Percentiles rank a stretch among this genome's conserved stretches.
Conservation (phyloP, 1,140 invertebrate species). For the Papilio xuthus region DNA sequence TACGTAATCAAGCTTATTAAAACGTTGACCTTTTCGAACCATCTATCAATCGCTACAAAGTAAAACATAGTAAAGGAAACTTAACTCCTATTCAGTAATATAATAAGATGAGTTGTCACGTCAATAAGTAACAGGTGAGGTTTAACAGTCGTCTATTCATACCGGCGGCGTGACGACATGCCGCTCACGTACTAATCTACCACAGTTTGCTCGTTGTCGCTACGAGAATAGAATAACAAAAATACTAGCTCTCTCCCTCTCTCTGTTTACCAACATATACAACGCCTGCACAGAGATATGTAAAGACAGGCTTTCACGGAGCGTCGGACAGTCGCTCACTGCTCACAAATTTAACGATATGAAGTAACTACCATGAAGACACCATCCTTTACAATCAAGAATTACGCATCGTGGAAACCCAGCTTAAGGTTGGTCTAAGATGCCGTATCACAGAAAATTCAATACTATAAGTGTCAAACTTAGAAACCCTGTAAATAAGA, state of each 20-base stretch:
- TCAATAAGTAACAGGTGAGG: constrained; percentile 16
- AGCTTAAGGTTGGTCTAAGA: too few species aligned
- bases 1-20: too few species aligned
- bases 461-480: too few species aligned
- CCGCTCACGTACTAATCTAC: constrained; percentile 48
- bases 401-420: too few species aligned
- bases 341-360: too few species aligned
- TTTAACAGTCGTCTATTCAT: constrained; percentile 25
- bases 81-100: not conserved
- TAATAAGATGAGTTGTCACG: not conserved
- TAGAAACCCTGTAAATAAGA: too few species aligned
- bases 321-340: too few species aligned
- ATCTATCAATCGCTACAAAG: not conserved
- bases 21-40: not conserved
- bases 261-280: constrained; percentile 27
- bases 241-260: not conserved
- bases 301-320: not conserved
- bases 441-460: too few species aligned
- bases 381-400: too few species aligned
- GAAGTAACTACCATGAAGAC: too few species aligned
- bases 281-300: not conserved
- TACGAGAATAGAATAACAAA: constrained; percentile 41
- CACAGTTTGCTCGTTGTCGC: constrained; percentile 49
- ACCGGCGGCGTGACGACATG: constrained; percentile 35
- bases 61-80: not conserved